Base-by-base conservation (phyloP, 1,140 invertebrate species). In the Teleopsis dalmanni region DNA sequence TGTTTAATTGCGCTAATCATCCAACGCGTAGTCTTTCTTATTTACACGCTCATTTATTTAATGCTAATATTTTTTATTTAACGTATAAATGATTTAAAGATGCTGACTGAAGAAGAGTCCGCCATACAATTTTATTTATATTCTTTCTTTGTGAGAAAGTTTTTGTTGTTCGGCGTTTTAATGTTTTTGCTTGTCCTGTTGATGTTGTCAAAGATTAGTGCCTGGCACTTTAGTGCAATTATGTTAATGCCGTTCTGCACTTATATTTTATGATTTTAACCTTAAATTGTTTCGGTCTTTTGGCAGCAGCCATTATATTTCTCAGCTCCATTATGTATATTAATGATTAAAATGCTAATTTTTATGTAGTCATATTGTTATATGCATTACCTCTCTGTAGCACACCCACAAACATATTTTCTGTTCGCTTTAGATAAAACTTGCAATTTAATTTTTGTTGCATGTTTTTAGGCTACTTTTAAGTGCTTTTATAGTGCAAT, bases 1-100 rank as follows among this genome's bases (percentile, higher is more conserved):
- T 66, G 64, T 64, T 63, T 66, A 66, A 66, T 66, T 66, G 64
- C 64, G 56, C 63, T 66, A 66, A 66, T 66, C 60, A 62, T 57
- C 57, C 44, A 27, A 35, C 18, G 9, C 25, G n/a, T n/a, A n/a
- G n/a, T n/a, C n/a, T n/a, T n/a, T n/a, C n/a, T n/a, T n/a, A n/a
- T n/a, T n/a, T n/a, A n/a, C n/a, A n/a, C n/a, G n/a, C n/a, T n/a
- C n/a, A n/a, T n/a, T n/a, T n/a, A n/a, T n/a, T n/a, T n/a, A n/a
- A n/a, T n/a, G n/a, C n/a, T n/a, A n/a, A n/a, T n/a, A n/a, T n/a
- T n/a, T n/a, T n/a, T n/a, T 36, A 29, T 35, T 35, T 19, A 34
- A 46, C 23, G 19, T 6, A 7, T 37, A 37, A 37, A 37, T 37
- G 35, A 7, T 37, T 37, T 37, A 37, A 14, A 37, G 29, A 36